Base-by-base conservation (phyloP, 2,113 vertebrate genomes). In the Stictonetta naevosa region DNA sequence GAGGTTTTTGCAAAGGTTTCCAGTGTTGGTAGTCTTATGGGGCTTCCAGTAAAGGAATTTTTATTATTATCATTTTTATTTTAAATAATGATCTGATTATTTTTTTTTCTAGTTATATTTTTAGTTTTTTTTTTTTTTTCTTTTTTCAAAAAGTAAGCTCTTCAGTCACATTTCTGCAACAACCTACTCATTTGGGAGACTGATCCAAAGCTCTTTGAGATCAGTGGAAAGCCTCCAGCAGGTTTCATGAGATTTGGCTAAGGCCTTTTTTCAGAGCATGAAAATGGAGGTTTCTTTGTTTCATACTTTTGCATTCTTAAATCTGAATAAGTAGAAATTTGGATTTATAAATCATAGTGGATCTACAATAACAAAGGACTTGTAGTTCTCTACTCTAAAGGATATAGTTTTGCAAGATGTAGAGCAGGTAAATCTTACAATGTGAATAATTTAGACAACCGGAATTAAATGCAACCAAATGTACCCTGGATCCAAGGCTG, bases 401-500 rank as follows among this genome's bases (percentile, higher is more conserved):
- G 40, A 78, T 86, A 78, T 56, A 60, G 38, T 71, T 86, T 90
- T 76, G 68, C 79, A 81, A 86, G 73, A 96, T 29, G 29, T 72
- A 64, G 52, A 86, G 68, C 73, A 96, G 94, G 93, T 96, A 92
- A 73, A 38, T 64, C 85, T 86, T 88, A 84, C 58, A 81, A 78
- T 19, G 83, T 94, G 80, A 97, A 93, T 94, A 96, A 96, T 84
- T 86, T 53, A 81, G 92, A 83, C 79, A 95, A 92, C 48, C 0
- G 1, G 85, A 93, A 93, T 94, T 93, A 95, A 92, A 77, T 95
- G 79, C 76, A 74, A 78, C 83, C 76, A 90, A 97, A 96, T 83
- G 82, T 66, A 79, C n/a, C 78, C 87, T 93, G 67, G 76, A 91
- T 90, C 62, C 34, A 76, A 1, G 22, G 31, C 74, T 90, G 67